phyloP scores from a whole-genome alignment of 2,888 invertebrate species.

The Zelleria hepariella region DNA sequence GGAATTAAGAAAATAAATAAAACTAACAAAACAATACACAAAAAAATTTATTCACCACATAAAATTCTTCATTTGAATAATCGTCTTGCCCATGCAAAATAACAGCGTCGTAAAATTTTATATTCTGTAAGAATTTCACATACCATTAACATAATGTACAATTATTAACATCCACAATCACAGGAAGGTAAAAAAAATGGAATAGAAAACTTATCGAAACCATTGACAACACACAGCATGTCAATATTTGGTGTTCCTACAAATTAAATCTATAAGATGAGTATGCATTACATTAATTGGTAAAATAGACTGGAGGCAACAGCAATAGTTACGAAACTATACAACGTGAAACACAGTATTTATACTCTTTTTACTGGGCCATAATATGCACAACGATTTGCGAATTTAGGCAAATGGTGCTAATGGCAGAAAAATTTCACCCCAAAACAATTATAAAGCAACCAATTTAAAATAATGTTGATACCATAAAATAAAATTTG shows the following conservation, averaged over 20 bases:
- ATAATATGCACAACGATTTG: no score
- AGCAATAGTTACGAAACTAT: conserved; percentile 25
- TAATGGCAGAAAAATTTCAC: no score
- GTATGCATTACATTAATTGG: background rate
- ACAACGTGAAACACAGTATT: conserved; percentile 25
- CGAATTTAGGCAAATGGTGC: no score
- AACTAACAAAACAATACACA: conserved; percentile 44
- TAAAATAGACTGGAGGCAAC: conserved; percentile 53
- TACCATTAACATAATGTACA: conserved; percentile 38
- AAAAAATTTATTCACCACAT: conserved; percentile 70
- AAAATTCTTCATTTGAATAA: conserved; percentile 54
- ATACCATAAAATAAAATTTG: no score
- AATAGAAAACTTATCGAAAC: conserved; percentile 61
- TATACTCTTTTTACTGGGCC: no score
- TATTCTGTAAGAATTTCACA: conserved; percentile 54
- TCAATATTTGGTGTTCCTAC: conserved; percentile 54
- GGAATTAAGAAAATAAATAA: conserved; percentile 10
- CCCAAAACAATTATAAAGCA: no score
- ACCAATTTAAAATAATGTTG: no score
- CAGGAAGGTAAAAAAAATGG: conserved; percentile 66
- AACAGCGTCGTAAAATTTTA: conserved; percentile 54
- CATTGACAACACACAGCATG: conserved; percentile 25
- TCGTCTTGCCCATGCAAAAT: conserved; percentile 63
- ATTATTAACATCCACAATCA: conserved; percentile 62
- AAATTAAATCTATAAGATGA: conserved; percentile 44